These are phyloP conservation scores for Protobothrops mucrosquamatus DNA, from an alignment of 2,113 vertebrate species.

Conservation along the genomic window DNA sequence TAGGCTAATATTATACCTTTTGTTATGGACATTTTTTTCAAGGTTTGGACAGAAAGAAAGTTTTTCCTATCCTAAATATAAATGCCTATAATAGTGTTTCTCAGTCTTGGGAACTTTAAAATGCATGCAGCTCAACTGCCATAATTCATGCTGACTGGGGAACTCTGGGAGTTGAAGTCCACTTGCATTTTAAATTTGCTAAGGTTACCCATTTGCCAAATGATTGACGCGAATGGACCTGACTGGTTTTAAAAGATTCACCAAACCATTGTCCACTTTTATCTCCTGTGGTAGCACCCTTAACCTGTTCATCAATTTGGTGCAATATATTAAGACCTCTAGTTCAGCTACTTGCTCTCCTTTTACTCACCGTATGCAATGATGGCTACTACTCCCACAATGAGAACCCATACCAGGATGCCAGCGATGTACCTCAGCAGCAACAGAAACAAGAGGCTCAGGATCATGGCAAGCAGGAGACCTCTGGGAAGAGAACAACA, in stretches of 20 bases:
- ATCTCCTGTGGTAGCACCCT: not conserved
- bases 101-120: not conserved
- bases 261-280: not conserved
- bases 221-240: not conserved
- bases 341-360: not conserved
- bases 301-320: not conserved
- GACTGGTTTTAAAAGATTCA: not conserved
- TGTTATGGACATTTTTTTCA: not conserved
- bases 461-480: constrained; percentile 77
- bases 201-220: not conserved
- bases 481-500: constrained; percentile 60
- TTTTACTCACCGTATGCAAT: constrained; percentile 78
- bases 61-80: not conserved
- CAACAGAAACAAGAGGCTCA: constrained; percentile 84
- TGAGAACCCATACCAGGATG: constrained; percentile 81
- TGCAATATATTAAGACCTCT: not conserved
- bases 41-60: not conserved
- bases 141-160: not conserved
- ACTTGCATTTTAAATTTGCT: not conserved
- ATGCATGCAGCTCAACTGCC: not conserved
- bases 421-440: constrained; percentile 80
- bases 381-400: constrained; percentile 74
- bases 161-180: not conserved
- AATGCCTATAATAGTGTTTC: not conserved
- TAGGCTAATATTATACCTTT: not conserved